phyloP scores from a whole-genome alignment of 2,797 vertebrate genomes.

The Sebastes baramenuke region DNA sequence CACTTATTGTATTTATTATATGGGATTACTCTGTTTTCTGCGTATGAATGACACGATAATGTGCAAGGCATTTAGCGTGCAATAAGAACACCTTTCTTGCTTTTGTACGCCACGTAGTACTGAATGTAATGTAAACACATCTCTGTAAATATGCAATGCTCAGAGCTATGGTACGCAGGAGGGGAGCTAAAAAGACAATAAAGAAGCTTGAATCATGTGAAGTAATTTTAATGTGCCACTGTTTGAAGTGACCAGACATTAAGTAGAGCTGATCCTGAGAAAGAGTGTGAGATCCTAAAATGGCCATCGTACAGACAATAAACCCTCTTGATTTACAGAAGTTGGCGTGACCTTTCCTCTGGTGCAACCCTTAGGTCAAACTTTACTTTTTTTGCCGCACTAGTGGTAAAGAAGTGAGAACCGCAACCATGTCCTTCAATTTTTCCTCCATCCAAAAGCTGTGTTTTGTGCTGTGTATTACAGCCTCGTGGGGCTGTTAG shows the following conservation, averaged over 20 bases:
- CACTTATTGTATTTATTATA: no score
- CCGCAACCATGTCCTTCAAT: not conserved
- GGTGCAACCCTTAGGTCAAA: not conserved
- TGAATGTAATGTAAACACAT: no score
- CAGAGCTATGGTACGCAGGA: no score
- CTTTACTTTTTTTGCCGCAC: not conserved
- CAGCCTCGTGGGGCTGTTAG: not conserved
- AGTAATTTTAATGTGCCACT: not conserved
- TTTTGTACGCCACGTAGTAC: no score
- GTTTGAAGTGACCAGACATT: not conserved
- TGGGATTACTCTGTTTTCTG: no score
- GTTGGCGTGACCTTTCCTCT: not conserved
- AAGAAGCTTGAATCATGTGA: not conserved
- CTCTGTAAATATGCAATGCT: no score
- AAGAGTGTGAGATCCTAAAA: not conserved
- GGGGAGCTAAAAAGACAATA: no score
- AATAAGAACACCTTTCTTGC: no score
- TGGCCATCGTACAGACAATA: not conserved
- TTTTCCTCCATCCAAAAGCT: not conserved
- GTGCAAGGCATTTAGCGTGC: no score
- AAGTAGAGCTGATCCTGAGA: not conserved
- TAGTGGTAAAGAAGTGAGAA: not conserved
- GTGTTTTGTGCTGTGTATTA: not conserved
- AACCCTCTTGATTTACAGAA: not conserved
- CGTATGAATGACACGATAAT: no score